A percentile compares a stretch with the other conserved stretches of the same genome.
phyloP scores from a whole-genome alignment of 2,113 vertebrate species.

The Gnathochromis pfefferi region DNA sequence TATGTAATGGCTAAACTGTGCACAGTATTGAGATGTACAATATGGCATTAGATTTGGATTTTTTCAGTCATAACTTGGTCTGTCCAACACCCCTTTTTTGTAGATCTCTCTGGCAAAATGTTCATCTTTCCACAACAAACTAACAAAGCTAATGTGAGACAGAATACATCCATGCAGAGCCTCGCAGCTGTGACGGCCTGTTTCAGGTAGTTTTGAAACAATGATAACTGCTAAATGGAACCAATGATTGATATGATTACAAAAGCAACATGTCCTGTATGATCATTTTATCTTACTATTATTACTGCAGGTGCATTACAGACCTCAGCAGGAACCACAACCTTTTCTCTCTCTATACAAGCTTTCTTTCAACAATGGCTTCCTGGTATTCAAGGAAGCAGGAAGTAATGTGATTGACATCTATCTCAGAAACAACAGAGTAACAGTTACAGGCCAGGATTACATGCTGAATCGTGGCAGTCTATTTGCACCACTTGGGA shows the following conservation, averaged over 20 bases:
- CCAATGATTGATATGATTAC: background rate
- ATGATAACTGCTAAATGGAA: background rate
- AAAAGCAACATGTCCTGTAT: background rate
- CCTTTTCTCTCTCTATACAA: background rate
- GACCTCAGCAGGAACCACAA: background rate
- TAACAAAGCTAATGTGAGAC: background rate
- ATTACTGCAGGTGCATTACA: background rate
- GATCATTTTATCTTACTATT: background rate
- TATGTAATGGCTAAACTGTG: background rate
- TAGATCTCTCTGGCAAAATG: slow-evolving; percentile 45
- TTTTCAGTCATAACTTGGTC: background rate
- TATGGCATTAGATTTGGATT: background rate
- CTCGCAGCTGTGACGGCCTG: background rate
- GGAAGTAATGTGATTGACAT: fast-evolving
- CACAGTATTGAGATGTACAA: background rate
- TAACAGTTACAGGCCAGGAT: background rate
- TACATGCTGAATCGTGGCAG: slow-evolving; percentile 20
- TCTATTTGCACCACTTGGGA: slow-evolving; percentile 40
- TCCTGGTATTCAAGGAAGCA: background rate
- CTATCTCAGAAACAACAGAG: fast-evolving
- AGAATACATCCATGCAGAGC: background rate
- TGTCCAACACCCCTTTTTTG: background rate
- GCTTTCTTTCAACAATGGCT: background rate
- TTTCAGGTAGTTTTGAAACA: background rate
- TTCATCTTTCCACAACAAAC: slow-evolving; percentile 23